phyloP scores from a whole-genome alignment of 2,113 vertebrate species.

The Phoenicopterus ruber region DNA sequence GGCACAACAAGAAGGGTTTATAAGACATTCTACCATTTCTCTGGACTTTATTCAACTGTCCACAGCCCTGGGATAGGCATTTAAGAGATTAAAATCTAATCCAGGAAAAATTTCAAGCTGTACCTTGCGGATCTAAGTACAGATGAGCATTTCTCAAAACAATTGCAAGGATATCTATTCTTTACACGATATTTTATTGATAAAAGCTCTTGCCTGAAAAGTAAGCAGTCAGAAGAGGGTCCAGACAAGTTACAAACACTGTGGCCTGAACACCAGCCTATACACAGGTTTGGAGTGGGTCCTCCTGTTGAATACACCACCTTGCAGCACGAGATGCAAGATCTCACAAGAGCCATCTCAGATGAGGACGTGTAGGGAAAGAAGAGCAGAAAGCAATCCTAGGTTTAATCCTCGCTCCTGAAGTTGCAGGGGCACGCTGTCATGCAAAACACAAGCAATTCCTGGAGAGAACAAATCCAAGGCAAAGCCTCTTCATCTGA shows the following conservation, averaged over 20 bases:
- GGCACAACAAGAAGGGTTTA: neutral
- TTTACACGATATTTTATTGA: neutral
- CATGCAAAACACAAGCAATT: neutral
- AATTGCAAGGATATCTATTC: neutral
- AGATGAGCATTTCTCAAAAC: neutral
- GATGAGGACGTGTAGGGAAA: neutral
- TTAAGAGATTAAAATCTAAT: neutral
- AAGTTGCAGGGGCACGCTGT: accelerated
- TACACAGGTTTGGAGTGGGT: neutral
- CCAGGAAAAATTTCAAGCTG: neutral
- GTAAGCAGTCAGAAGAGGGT: neutral
- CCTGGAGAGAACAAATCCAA: neutral
- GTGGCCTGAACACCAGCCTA: neutral
- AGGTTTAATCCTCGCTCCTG: neutral
- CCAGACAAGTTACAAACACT: neutral
- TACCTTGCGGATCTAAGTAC: neutral
- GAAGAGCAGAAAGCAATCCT: neutral
- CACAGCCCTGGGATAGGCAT: neutral
- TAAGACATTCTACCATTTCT: neutral
- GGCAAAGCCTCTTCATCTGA: neutral
- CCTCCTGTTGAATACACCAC: neutral
- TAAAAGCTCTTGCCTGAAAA: neutral
- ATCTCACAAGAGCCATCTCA: neutral
- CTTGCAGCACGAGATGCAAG: neutral
- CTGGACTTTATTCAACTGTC: neutral